These are phyloP conservation scores for Hydrotaea diabolus DNA, from an alignment of 2,888 invertebrate genomes.

Conservation along the genomic window DNA sequence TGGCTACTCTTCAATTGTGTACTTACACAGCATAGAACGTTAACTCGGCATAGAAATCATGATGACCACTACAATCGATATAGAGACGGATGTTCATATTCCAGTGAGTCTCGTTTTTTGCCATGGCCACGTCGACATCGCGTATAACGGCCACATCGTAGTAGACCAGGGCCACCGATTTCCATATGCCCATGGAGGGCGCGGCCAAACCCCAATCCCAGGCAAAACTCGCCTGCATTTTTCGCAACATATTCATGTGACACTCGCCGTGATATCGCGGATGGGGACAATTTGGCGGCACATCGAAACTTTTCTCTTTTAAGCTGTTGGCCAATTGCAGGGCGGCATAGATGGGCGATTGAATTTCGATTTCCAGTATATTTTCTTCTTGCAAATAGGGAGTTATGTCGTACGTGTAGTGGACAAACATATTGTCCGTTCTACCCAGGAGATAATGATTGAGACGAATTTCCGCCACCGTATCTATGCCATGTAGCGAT, in stretches of 20 bases:
- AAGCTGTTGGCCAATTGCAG: constrained; percentile 78
- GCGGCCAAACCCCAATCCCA: constrained; percentile 99
- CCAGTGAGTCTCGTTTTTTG: constrained; percentile 80
- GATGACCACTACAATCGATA: constrained; percentile 77
- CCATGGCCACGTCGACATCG: constrained; percentile 82
- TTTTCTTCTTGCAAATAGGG: constrained; percentile 81
- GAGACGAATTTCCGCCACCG: constrained; percentile 87
- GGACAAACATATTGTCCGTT: constrained; percentile 92
- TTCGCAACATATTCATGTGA: constrained; percentile 94
- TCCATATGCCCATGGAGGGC: constrained; percentile 96
- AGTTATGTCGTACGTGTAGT: constrained; percentile 88
- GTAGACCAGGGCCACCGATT: constrained; percentile 85
- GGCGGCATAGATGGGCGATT: constrained; percentile 86
- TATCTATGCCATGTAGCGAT: constrained; percentile 93
- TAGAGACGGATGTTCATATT: constrained; percentile 80
- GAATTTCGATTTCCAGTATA: constrained; percentile 83
- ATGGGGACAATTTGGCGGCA: constrained; percentile 90
- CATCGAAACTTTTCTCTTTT: constrained; percentile 66
- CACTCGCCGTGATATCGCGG: constrained; percentile 92
- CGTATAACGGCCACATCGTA: constrained; percentile 85
- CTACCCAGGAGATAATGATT: constrained; percentile 86
- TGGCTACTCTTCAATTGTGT: background rate
- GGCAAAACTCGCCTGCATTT: constrained; percentile 96
- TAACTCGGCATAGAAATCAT: constrained; percentile 76
- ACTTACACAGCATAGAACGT: constrained; percentile 79